Evolutionary conservation across 2,113 vertebrate species (phyloP), one percentile per base, ranked within the genome.

Genomic region (Nyctibius bracteatus): DNA sequence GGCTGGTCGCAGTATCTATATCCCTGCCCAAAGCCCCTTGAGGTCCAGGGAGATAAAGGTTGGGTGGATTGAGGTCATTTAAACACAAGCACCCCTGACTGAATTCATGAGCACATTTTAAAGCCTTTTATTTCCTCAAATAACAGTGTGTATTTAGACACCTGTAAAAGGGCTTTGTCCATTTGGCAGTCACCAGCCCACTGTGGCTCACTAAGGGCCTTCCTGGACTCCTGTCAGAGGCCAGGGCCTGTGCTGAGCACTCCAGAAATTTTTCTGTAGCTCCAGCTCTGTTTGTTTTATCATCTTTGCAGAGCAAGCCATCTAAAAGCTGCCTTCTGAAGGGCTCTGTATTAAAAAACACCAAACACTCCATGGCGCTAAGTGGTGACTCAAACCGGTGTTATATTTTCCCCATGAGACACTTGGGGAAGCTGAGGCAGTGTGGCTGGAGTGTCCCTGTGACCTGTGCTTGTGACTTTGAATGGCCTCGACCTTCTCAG

Each of bases 261-360:
- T 96, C 81, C 83, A 94, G 71, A 95, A 95, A 95, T 96, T 83
- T 94, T 96, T 92, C 87, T 96, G 39, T 41, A 90, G 67, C 49
- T 82, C 30, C 55, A 54, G 7, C 87, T 90, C 52, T 96, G 63
- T 97, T 98, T 97, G 88, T 68, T 97, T 95, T 95, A 86, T 52
- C 71, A 63, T 59, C 90, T 91, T 88, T 88, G 81, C 51, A 58
- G 85, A 94, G 31, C 37, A 95, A 87, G 57, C 65, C 73, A 55
- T 47, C 86, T 62, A 85, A 70, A 89, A 94, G 90, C 90, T 7
- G 5, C 68, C 73, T 82, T 94, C 82, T 90, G 88, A 96, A 96
- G 92, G 70, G 72, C 85, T 54, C 52, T 8, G 3, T 44, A 14
- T 62, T 91, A 20, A 86, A 93, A 95, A 87, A 0, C 78, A 74